phyloP scores from a whole-genome alignment of 2,797 vertebrate species.

The Notolabrus celidotus region DNA sequence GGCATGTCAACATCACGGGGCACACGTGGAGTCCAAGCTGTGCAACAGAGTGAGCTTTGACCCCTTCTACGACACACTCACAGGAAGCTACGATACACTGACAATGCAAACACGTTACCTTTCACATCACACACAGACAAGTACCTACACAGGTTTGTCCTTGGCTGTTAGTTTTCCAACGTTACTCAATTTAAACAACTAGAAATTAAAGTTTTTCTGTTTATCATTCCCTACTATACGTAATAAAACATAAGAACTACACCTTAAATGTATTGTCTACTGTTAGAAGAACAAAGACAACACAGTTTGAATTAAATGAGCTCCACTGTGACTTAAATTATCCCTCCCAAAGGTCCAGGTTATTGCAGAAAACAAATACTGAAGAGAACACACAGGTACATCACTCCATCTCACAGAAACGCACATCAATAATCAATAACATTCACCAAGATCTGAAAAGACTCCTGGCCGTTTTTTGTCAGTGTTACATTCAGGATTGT shows the following conservation, averaged over 20 bases:
- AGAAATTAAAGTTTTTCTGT: slow-evolving; percentile 33
- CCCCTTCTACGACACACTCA: slow-evolving; percentile 47
- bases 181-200: slow-evolving; percentile 29
- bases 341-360: slow-evolving; percentile 6
- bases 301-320: background rate
- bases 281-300: slow-evolving; percentile 27
- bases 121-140: slow-evolving; percentile 46
- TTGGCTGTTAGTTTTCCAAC: slow-evolving; percentile 51
- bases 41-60: slow-evolving; percentile 23
- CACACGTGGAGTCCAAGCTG: slow-evolving; percentile 40
- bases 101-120: slow-evolving; percentile 55
- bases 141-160: slow-evolving; percentile 42
- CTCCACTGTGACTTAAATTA: slow-evolving; percentile 9
- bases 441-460: slow-evolving; percentile 67
- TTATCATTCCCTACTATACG: slow-evolving; percentile 33
- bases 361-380: slow-evolving; percentile 41
- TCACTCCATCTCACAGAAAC: slow-evolving; percentile 63
- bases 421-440: slow-evolving; percentile 61
- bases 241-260: slow-evolving; percentile 29
- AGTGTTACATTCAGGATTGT: slow-evolving; percentile 78
- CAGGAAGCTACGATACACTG: slow-evolving; percentile 52
- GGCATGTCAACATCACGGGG: slow-evolving; percentile 49
- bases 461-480: slow-evolving; percentile 54
- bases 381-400: slow-evolving; percentile 46
- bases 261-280: slow-evolving; percentile 2